These are phyloP conservation scores for Harpagoxenus sublaevis DNA, from an alignment of 2,888 invertebrate species.

Conservation along the genomic window DNA sequence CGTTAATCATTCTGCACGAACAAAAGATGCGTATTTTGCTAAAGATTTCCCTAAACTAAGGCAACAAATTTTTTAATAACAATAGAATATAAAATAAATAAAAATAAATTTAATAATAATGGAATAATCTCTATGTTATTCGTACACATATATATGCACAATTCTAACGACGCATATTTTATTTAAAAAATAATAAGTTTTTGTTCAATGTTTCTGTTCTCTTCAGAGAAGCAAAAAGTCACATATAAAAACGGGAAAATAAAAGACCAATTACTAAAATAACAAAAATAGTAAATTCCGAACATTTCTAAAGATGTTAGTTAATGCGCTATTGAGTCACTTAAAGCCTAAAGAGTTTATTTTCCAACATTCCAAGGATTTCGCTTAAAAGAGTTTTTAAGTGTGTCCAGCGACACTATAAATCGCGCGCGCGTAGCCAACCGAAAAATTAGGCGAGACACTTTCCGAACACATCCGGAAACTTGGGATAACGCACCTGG, in stretches of 20 bases:
- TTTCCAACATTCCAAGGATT: background rate
- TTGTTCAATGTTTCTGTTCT: background rate
- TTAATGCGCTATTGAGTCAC: background rate
- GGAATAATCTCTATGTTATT: background rate
- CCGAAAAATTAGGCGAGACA: constrained; percentile 76
- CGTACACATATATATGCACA: background rate
- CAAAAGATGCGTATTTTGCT: background rate
- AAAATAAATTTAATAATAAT: background rate
- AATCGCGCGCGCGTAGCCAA: constrained; percentile 67
- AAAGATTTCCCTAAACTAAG: background rate
- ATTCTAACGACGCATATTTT: background rate
- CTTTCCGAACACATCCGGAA: constrained; percentile 6
- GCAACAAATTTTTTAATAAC: background rate
- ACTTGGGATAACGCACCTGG: constrained; percentile 73
- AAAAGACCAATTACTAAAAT: background rate
- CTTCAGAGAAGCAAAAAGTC: background rate
- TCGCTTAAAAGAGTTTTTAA: constrained; percentile 16
- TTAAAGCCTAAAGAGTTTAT: constrained; percentile 22
- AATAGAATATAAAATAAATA: background rate
- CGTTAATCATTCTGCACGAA: background rate
- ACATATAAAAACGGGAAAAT: background rate
- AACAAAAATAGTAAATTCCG: background rate
- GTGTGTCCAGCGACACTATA: constrained; percentile 2
- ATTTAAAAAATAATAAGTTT: background rate
- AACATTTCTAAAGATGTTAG: background rate